A percentile compares a stretch with the other conserved stretches of the same genome.
phyloP scores from a whole-genome alignment of 2,797 vertebrate species.

The Tragelaphus oryx region DNA sequence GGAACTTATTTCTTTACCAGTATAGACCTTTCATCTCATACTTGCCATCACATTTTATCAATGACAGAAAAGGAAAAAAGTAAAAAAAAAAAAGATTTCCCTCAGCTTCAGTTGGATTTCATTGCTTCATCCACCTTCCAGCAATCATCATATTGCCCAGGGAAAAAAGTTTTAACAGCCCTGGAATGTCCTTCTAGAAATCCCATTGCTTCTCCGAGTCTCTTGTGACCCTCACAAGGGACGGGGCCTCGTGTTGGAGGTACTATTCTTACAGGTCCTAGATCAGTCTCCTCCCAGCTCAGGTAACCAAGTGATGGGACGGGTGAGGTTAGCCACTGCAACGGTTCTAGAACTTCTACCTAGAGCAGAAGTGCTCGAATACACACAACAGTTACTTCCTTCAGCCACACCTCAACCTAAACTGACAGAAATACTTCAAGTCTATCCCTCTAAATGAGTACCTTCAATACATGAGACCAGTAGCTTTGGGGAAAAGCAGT shows the following conservation, averaged over 20 bases:
- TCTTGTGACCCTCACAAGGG: background rate
- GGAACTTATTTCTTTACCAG: background rate
- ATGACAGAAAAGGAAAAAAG: background rate
- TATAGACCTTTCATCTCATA: background rate
- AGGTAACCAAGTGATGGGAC: background rate
- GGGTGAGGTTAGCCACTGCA: background rate
- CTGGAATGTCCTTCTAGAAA: background rate
- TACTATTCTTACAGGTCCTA: background rate
- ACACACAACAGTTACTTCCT: background rate
- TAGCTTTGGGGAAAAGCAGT: background rate
- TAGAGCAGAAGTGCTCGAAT: background rate
- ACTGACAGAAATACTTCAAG: background rate
- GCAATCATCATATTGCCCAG: background rate
- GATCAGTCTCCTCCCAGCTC: background rate
- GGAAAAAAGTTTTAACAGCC: background rate
- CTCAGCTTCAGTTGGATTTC: background rate
- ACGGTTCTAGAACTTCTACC: background rate
- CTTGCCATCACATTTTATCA: background rate
- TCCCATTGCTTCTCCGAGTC: background rate
- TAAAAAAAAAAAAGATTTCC: background rate
- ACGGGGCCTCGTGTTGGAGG: background rate
- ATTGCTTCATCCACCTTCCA: background rate
- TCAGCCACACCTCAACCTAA: background rate
- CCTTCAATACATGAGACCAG: background rate
- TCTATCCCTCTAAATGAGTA: background rate